Evolutionary conservation across 2,888 invertebrate species (phyloP).

Genomic region (Peribatodes rhomboidaria): DNA sequence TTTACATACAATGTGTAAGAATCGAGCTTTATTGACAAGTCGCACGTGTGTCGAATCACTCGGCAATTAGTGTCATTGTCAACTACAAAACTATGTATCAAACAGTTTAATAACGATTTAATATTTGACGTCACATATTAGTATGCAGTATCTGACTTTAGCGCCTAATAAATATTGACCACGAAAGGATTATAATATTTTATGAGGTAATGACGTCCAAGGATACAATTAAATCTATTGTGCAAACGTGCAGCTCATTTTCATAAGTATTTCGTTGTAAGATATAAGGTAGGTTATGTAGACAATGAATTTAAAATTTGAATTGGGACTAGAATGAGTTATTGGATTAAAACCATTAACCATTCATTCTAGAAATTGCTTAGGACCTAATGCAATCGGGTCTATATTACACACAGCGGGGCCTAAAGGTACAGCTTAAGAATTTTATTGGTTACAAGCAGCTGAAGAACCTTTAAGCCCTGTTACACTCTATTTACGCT

Average conservation of each 20-base stretch:
- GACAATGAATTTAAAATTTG: not conserved
- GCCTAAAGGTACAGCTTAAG: no score
- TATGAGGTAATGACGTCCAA: slow-evolving; percentile 10
- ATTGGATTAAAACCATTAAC: no score
- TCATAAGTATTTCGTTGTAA: not conserved
- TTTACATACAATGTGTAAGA: not conserved
- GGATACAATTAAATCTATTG: not conserved
- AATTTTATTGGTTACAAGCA: no score
- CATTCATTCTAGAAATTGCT: no score
- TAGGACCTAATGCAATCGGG: no score
- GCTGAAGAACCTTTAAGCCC: no score
- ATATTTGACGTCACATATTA: slow-evolving; percentile 16
- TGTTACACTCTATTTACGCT: no score
- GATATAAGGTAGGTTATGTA: not conserved
- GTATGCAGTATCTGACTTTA: slow-evolving; percentile 9
- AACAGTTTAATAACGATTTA: slow-evolving; percentile 12
- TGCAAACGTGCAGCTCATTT: slow-evolving; percentile 2
- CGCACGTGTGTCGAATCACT: slow-evolving; percentile 17
- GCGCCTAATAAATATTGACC: slow-evolving; percentile 18
- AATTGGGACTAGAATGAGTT: no score
- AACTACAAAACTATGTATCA: slow-evolving; percentile 5
- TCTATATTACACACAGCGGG: no score
- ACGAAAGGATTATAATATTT: slow-evolving; percentile 16
- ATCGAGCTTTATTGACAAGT: slow-evolving; percentile 11
- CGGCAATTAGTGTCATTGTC: slow-evolving; percentile 28